A percentile compares a stretch with the other conserved stretches of the same genome.
Conservation (phyloP, 2,797 vertebrate species). For the Paguma larvata region DNA sequence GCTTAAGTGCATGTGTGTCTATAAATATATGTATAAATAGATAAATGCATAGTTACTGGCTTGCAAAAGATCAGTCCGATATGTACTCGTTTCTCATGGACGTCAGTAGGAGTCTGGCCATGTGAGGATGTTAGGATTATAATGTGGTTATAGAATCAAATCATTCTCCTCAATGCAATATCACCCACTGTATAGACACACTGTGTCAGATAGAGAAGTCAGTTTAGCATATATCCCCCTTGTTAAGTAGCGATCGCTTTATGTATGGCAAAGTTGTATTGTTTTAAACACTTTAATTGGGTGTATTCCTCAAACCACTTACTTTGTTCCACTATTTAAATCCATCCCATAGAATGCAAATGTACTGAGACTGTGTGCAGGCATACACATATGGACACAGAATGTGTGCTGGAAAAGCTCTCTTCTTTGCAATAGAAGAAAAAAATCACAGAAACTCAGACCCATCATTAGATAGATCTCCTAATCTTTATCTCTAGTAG, state of each 20-base stretch:
- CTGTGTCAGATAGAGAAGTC: conserved; percentile 76
- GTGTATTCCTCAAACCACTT: conserved; percentile 36
- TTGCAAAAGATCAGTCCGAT: conserved; percentile 81
- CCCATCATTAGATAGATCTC: conserved; percentile 89
- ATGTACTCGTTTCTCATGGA: conserved; percentile 71
- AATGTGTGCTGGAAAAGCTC: conserved; percentile 60
- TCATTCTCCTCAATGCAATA: conserved; percentile 82
- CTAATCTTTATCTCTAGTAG: conserved; percentile 89
- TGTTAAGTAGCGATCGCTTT: conserved; percentile 78
- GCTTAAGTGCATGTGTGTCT: conserved; percentile 62
- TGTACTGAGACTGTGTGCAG: not conserved
- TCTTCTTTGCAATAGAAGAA: conserved; percentile 66
- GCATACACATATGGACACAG: conserved; percentile 1
- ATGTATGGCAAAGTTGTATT: conserved; percentile 62
- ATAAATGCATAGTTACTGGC: conserved; percentile 75
- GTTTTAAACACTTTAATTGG: conserved; percentile 75
- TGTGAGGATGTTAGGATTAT: conserved; percentile 76
- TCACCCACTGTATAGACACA: conserved; percentile 70
- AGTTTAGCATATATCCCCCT: conserved; percentile 66
- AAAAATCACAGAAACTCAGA: conserved; percentile 76
- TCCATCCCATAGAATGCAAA: conserved; percentile 7
- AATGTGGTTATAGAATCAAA: conserved; percentile 84
- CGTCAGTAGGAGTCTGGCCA: conserved; percentile 52
- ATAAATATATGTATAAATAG: conserved; percentile 76
- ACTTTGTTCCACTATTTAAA: conserved; percentile 17